These are phyloP conservation scores for Scaptodrosophila lebanonensis DNA, from an alignment of 1,140 invertebrate genomes.

Conservation along the genomic window DNA sequence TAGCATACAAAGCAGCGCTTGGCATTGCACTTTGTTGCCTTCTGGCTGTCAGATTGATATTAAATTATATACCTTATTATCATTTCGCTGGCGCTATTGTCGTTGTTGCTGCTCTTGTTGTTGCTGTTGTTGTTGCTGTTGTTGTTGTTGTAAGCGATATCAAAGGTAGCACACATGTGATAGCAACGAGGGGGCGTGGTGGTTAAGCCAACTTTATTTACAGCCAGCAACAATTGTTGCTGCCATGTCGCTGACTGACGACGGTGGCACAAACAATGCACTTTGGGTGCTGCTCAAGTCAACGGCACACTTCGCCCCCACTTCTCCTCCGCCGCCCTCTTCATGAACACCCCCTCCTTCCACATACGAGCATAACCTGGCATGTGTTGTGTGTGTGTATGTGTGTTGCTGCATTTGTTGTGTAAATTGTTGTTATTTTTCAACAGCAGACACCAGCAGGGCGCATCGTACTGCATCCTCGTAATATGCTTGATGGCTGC, in stretches of 20 bases:
- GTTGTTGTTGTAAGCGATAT: slow-evolving; percentile 16
- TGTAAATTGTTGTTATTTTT: slow-evolving; percentile 70
- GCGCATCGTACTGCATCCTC: slow-evolving; percentile 31
- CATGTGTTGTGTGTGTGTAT: too few relatives aligned
- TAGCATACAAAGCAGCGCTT: slow-evolving; percentile 44
- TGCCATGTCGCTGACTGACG: slow-evolving; percentile 20
- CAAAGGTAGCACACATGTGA: slow-evolving; percentile 20
- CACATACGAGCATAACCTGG: too few relatives aligned
- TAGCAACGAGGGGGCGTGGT: too few relatives aligned
- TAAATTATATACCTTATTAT: slow-evolving; percentile 75
- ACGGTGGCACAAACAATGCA: slow-evolving; percentile 21
- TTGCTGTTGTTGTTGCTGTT: slow-evolving; percentile 14
- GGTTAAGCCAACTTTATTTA: slow-evolving; percentile 67
- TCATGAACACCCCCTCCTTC: too few relatives aligned
- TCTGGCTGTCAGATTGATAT: slow-evolving; percentile 74
- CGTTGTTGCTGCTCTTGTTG: slow-evolving; percentile 6
- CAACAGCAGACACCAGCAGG: slow-evolving; percentile 24
- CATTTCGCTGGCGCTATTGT: slow-evolving; percentile 34
- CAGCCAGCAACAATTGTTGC: slow-evolving; percentile 72
- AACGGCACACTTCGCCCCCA: too few relatives aligned
- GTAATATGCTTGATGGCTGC: slow-evolving; percentile 67
- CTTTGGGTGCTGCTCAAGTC: slow-evolving; percentile 57
- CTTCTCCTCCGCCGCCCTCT: too few relatives aligned
- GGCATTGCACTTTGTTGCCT: slow-evolving; percentile 71
- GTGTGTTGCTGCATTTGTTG: slow-evolving; percentile 45